These are phyloP conservation scores for Samia ricini DNA, from an alignment of 1,140 invertebrate genomes.

Conservation along the genomic window DNA sequence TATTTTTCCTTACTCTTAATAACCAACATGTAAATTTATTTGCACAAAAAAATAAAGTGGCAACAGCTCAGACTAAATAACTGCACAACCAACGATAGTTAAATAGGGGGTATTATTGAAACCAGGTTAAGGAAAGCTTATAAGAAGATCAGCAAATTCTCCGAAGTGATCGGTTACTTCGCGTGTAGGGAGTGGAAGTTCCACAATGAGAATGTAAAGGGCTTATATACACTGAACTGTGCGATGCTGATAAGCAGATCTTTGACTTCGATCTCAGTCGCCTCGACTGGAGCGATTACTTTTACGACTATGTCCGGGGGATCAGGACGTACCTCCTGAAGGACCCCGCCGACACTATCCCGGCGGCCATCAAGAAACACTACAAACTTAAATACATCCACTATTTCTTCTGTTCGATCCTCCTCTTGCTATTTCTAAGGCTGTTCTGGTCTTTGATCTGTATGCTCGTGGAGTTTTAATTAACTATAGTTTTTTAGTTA, in stretches of 20 bases:
- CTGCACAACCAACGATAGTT: neutral
- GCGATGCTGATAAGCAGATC: constrained; percentile 76
- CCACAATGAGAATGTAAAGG: constrained; percentile 81
- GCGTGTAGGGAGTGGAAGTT: constrained; percentile 85
- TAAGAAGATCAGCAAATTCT: constrained; percentile 85
- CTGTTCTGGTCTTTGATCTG: constrained; percentile 20
- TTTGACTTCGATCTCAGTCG: constrained; percentile 80
- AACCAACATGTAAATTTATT: too few species aligned
- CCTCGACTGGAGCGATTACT: constrained; percentile 81
- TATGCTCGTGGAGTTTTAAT: constrained; percentile 17
- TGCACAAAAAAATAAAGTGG: too few species aligned
- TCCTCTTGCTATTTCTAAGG: constrained; percentile 29
- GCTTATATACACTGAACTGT: constrained; percentile 59
- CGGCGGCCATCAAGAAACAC: constrained; percentile 37
- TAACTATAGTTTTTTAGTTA: too few species aligned
- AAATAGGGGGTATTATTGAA: neutral
- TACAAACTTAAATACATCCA: constrained; percentile 37
- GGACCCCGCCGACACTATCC: constrained; percentile 77
- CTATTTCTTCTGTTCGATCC: constrained; percentile 32
- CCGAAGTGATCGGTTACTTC: constrained; percentile 85
- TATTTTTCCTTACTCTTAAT: too few species aligned
- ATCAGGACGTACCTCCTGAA: constrained; percentile 80
- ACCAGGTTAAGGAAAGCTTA: constrained; percentile 85
- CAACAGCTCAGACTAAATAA: too few species aligned
- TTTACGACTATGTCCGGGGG: constrained; percentile 79